Percentiles rank a stretch among this genome's conserved stretches.
Evolutionary conservation across 2,888 invertebrate species (phyloP).

Genomic region (Drosophila quasianomalipes): DNA sequence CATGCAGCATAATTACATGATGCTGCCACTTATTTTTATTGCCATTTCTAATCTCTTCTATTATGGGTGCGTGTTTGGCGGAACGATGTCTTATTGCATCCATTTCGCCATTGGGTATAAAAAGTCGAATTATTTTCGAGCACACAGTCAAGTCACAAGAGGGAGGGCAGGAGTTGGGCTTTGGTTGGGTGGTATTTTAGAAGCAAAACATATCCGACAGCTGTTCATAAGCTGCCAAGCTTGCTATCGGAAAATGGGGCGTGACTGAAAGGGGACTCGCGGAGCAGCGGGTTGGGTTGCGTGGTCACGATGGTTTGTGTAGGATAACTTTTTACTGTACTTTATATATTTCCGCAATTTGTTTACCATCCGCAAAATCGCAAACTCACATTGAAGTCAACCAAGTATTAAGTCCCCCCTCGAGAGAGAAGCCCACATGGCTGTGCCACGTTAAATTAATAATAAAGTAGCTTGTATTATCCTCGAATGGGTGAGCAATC

Average conservation of each 20-base stretch:
- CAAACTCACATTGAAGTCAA: slow-evolving; percentile 41
- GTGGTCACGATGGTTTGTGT: slow-evolving; percentile 9
- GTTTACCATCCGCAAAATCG: slow-evolving; percentile 48
- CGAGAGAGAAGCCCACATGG: neutral
- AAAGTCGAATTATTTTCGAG: slow-evolving; percentile 30
- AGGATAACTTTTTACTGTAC: slow-evolving; percentile 32
- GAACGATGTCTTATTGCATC: slow-evolving; percentile 8
- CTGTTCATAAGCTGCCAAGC: slow-evolving; percentile 42
- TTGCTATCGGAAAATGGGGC: slow-evolving; percentile 7
- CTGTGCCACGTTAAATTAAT: slow-evolving; percentile 16
- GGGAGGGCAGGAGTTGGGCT: neutral
- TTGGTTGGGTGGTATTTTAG: slow-evolving; percentile 3
- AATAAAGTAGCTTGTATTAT: slow-evolving; percentile 18
- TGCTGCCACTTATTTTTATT: neutral
- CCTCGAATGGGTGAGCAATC: slow-evolving; percentile 9
- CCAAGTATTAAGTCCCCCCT: slow-evolving; percentile 37
- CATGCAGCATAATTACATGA: neutral
- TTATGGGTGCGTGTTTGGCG: slow-evolving; percentile 2
- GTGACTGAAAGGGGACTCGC: neutral
- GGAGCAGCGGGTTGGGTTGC: neutral
- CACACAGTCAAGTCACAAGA: slow-evolving; percentile 13
- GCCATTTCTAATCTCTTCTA: slow-evolving; percentile 11
- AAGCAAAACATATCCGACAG: slow-evolving; percentile 52
- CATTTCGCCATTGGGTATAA: slow-evolving; percentile 27
- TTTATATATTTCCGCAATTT: slow-evolving; percentile 55